A percentile compares a stretch with the other conserved stretches of the same genome.
Evolutionary conservation across 1,140 invertebrate genomes (phyloP).

Genomic region (Macrobrachium rosenbergii): DNA sequence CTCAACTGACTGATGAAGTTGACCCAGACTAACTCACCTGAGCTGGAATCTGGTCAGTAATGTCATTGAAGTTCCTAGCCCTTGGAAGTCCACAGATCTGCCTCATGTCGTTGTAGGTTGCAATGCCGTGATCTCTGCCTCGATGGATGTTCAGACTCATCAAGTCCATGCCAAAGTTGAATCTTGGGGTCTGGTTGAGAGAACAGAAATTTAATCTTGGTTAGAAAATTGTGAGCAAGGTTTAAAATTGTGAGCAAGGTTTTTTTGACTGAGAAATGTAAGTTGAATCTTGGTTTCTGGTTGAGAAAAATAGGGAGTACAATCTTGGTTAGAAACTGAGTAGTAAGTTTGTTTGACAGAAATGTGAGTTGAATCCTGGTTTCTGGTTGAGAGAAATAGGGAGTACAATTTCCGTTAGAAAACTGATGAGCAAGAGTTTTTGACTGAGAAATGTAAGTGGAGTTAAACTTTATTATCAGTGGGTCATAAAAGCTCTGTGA

Average conservation of each 20-base stretch:
- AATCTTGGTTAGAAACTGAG: no score
- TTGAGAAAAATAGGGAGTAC: no score
- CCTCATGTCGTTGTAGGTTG: slow-evolving; percentile 67
- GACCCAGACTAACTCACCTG: neutral
- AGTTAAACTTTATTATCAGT: no score
- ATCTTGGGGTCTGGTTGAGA: slow-evolving; percentile 34
- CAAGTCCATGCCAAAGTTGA: slow-evolving; percentile 48
- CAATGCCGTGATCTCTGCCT: slow-evolving; percentile 68
- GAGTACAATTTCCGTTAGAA: neutral
- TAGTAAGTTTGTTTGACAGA: no score
- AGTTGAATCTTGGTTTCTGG: no score
- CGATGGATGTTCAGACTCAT: slow-evolving; percentile 62
- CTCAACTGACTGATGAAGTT: no score
- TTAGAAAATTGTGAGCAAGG: no score
- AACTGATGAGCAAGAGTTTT: no score
- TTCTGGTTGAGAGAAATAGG: neutral
- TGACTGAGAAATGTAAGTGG: no score
- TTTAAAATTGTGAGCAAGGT: no score
- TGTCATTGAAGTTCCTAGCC: slow-evolving; percentile 37
- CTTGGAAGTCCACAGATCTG: slow-evolving; percentile 67
- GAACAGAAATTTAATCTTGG: slow-evolving; percentile 1
- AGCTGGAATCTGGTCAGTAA: slow-evolving; percentile 32
- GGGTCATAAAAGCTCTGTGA: no score
- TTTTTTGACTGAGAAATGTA: no score
- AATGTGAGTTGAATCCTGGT: neutral